These are phyloP conservation scores for Montifringilla adamsi DNA, from an alignment of 2,113 vertebrate species.

Conservation along the genomic window DNA sequence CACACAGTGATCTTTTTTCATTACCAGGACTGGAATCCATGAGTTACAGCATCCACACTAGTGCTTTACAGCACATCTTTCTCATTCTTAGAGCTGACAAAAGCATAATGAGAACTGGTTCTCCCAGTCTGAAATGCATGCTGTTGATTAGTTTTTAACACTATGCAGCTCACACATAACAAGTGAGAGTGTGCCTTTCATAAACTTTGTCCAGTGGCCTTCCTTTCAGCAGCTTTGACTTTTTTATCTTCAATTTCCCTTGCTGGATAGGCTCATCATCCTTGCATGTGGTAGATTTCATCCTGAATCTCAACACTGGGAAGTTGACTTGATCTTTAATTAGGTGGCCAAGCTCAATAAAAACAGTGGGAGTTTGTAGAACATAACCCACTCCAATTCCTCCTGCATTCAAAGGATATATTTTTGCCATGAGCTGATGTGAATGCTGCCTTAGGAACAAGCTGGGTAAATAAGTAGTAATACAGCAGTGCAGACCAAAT, in stretches of 20 bases:
- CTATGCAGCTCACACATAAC: background rate
- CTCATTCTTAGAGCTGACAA: constrained; percentile 1
- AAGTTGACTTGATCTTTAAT: constrained; percentile 45
- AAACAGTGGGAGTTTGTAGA: background rate
- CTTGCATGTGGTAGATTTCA: constrained; percentile 41
- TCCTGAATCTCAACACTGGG: background rate
- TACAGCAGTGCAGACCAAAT: background rate
- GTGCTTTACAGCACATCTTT: background rate
- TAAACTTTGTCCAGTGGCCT: background rate
- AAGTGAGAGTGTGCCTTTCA: background rate
- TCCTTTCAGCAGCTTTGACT: background rate
- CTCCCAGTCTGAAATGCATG: background rate
- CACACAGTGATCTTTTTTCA: constrained; percentile 5
- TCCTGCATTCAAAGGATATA: background rate
- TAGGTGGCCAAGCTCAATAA: background rate
- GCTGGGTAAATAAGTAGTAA: background rate
- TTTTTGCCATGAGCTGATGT: background rate
- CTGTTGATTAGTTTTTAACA: background rate
- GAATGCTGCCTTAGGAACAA: background rate
- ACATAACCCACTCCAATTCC: background rate
- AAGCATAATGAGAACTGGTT: constrained; percentile 32
- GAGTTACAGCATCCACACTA: constrained; percentile 4
- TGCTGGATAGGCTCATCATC: constrained; percentile 22
- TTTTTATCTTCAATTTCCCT: constrained; percentile 12
- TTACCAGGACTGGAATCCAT: background rate